Percentiles rank a stretch among this genome's conserved stretches.
Evolutionary conservation across 2,797 vertebrate genomes (phyloP).

Genomic region (Pterois miles): DNA sequence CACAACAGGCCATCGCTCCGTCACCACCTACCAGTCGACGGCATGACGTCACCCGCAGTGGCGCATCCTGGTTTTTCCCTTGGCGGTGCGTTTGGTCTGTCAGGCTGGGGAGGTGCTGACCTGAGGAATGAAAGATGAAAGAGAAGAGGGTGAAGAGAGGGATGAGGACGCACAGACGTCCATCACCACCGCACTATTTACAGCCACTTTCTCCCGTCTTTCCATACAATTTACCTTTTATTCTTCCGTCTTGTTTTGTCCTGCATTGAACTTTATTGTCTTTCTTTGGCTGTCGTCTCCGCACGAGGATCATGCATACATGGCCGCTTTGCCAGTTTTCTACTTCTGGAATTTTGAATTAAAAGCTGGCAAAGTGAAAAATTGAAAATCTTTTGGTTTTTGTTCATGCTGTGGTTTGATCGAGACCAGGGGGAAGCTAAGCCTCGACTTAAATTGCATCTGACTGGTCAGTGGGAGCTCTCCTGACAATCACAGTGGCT

Average conservation of each 20-base stretch:
- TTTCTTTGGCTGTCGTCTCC: neutral
- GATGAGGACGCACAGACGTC: conserved; percentile 17
- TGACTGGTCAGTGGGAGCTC: neutral
- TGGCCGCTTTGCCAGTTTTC: neutral
- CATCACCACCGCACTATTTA: conserved; percentile 49
- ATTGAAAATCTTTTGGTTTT: neutral
- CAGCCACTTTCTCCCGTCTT: conserved; percentile 23
- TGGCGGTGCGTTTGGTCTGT: conserved; percentile 38
- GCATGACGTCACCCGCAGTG: conserved; percentile 50
- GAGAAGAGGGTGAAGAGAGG: conserved; percentile 40
- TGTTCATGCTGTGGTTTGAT: neutral
- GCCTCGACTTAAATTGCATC: neutral
- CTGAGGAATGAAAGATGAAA: conserved; percentile 64
- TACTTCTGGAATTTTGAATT: neutral
- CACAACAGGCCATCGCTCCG: conserved; percentile 37
- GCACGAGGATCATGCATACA: neutral
- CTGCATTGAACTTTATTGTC: neutral
- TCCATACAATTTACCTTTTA: conserved; percentile 14
- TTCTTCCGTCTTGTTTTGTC: neutral
- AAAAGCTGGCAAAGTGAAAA: neutral
- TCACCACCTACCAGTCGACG: conserved; percentile 29
- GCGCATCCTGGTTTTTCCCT: conserved; percentile 67
- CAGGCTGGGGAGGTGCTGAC: conserved; percentile 43
- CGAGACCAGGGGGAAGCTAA: neutral
- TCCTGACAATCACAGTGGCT: conserved; percentile 12